These are phyloP conservation scores for Enteromius paludinosus DNA, from an alignment of 2,797 vertebrate species.

Conservation along the genomic window DNA sequence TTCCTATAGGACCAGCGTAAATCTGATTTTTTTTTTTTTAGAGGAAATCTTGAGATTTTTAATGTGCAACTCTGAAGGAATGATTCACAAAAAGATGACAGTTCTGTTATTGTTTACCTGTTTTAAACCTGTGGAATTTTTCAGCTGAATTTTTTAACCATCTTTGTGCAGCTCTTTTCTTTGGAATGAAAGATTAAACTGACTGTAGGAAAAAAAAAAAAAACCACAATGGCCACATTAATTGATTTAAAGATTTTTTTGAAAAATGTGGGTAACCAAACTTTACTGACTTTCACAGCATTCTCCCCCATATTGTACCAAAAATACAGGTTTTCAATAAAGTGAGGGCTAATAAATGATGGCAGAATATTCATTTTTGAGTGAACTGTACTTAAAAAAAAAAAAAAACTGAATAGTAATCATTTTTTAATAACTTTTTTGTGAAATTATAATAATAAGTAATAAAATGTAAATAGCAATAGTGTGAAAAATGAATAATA, in stretches of 20 bases:
- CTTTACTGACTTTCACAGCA: neutral
- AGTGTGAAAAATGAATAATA: no score
- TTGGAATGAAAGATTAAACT: neutral
- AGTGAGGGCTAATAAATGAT: neutral
- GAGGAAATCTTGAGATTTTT: conserved; percentile 5
- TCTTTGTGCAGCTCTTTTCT: neutral
- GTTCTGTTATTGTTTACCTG: neutral
- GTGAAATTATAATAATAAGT: no score
- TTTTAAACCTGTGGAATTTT: neutral
- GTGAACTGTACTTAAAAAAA: neutral
- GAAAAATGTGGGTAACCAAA: neutral
- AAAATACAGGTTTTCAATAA: neutral
- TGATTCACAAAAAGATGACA: neutral
- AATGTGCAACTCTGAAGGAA: conserved; percentile 9
- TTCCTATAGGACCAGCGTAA: neutral
- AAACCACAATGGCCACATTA: neutral
- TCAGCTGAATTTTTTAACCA: neutral
- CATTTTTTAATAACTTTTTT: neutral
- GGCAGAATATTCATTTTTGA: neutral
- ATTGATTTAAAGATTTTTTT: no score
- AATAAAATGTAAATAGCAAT: no score
- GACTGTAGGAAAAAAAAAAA: no score
- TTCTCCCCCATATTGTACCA: neutral
- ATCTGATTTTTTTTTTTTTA: neutral
- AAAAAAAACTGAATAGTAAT: neutral